Percentiles rank a stretch among this genome's conserved stretches.
phyloP scores from a whole-genome alignment of 1,140 invertebrate species.

The Radopholus similis region DNA sequence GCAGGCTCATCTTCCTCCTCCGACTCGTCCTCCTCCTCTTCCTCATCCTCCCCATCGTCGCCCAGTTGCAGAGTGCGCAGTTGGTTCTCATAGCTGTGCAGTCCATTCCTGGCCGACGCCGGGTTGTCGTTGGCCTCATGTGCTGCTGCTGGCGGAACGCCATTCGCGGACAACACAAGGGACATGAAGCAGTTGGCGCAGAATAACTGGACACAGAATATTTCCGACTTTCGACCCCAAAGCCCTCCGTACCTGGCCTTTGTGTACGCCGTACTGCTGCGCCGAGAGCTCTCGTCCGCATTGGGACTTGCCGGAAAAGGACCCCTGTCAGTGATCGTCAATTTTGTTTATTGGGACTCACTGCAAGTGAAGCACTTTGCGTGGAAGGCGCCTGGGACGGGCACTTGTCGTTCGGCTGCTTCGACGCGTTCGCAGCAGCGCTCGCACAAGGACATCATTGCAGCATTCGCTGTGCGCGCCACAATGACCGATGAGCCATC shows the following conservation, averaged over 20 bases:
- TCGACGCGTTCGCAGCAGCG: not conserved
- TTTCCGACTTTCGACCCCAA: not conserved
- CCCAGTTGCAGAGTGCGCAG: conserved; percentile 8
- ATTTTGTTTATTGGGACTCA: not conserved
- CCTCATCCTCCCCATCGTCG: conserved; percentile 1
- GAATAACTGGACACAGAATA: not conserved
- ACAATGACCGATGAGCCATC: too few species aligned
- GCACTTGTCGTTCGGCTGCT: conserved; percentile 1
- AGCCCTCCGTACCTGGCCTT: not conserved
- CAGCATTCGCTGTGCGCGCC: too few species aligned
- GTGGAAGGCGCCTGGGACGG: conserved; percentile 4
- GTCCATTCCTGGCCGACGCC: not conserved
- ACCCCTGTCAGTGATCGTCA: not conserved
- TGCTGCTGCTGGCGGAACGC: not conserved
- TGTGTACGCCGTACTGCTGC: conserved; percentile 11
- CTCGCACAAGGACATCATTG: conserved; percentile 17
- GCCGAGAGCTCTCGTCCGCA: conserved; percentile 1
- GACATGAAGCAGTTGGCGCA: conserved; percentile 15
- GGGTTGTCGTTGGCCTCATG: not conserved
- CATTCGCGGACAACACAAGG: not conserved
- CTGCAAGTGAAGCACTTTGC: conserved; percentile 17
- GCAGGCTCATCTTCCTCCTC: not conserved
- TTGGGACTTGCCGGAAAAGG: conserved; percentile 7
- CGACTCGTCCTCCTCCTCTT: not conserved
- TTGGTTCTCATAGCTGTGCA: conserved; percentile 6